Percentiles rank a stretch among this genome's conserved stretches.
These are phyloP conservation scores for Telmatochromis sp. DNA, from an alignment of 2,113 vertebrate genomes.

Conservation along the genomic window DNA sequence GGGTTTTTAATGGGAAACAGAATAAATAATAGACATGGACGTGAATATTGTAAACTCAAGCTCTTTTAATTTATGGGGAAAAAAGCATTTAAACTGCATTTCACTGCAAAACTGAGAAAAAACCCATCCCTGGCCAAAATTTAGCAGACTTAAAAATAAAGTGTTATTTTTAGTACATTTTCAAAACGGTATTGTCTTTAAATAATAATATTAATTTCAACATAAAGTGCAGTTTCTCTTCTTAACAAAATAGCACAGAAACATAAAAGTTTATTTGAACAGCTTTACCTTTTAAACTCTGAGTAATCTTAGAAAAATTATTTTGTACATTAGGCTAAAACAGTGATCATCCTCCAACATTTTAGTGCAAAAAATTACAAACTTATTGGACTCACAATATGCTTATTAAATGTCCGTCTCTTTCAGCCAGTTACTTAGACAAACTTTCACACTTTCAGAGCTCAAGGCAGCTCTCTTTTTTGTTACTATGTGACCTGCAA, in stretches of 20 bases:
- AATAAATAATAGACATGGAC: neutral
- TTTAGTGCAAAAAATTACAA: neutral
- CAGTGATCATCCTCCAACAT: neutral
- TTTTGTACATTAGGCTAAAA: neutral
- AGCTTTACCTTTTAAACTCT: neutral
- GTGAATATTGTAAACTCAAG: neutral
- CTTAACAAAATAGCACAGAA: neutral
- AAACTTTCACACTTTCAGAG: neutral
- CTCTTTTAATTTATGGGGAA: accelerated
- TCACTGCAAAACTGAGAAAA: neutral
- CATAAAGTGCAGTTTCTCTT: neutral
- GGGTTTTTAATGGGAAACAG: neutral
- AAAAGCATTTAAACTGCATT: neutral
- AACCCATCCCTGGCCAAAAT: accelerated
- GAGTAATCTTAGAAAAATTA: neutral
- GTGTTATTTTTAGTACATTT: neutral
- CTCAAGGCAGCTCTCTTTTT: neutral
- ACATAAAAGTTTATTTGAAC: neutral
- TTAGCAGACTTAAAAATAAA: neutral
- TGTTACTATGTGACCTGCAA: neutral
- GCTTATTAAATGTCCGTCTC: neutral
- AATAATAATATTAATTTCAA: neutral
- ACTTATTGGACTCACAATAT: neutral
- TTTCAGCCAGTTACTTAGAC: neutral
- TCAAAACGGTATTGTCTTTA: neutral